Base-by-base conservation (phyloP, 1,140 invertebrate genomes). In the Ericerus pela region DNA sequence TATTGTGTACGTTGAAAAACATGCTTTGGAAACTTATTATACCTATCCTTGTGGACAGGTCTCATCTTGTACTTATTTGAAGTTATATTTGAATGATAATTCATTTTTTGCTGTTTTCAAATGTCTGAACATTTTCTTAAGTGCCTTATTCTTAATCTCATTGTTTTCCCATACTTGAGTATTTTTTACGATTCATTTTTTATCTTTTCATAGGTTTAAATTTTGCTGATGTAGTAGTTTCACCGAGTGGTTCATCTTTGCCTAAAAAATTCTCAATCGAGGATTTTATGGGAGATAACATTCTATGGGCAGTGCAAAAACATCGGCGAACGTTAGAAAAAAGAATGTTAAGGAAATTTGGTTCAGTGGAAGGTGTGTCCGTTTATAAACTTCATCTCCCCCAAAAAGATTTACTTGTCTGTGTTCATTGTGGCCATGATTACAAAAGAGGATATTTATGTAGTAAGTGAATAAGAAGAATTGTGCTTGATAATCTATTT, bases 281-380 rank as follows among this genome's bases (percentile, higher is more conserved):
- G 29, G 51, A 56, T 28, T 26, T 60, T 2, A 56, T 60, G 26
- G 38, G 41, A 1, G 29, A 58, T 52, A 56, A 38, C 6, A 59
- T 90, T 65, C 63, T 92, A 16, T 84, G 79, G 75, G 88, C 79
- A 57, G 87, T 86, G 1, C 91, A 88, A 0, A 87, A 82, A 64
- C 74, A 75, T 52, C 73, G 88, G 65, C 71, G 85, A 61, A 78
- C 81, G 1, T 55, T 88, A 30, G 88, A 92, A 65, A 82, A 73
- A 68, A 73, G 85, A 56, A 66, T 72, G 60, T 80, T 74, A 41
- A 72, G 85, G 55, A 88, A 79, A 72, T 88, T 77, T 69, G 85
- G 82, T 6, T 62, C 63, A 43, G 74, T 75, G 2, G 68, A 80
- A 36, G 80, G 41, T 10, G 60, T n/a, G n/a, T n/a, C n/a, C n/a